Evolutionary conservation across 2,113 vertebrate species (phyloP).

Genomic region (Nesoenas mayeri): DNA sequence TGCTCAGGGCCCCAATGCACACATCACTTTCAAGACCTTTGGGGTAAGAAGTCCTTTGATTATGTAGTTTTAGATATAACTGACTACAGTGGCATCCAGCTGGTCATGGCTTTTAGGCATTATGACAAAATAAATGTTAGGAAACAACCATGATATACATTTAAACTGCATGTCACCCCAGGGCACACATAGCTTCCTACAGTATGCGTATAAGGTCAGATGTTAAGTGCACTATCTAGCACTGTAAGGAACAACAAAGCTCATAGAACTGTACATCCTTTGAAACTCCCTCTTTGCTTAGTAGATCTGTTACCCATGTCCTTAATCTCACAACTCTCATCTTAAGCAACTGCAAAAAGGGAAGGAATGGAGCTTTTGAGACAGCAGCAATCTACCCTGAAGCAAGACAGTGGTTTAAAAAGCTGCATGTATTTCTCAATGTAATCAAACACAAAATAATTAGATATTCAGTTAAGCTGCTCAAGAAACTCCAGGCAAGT

Average conservation of each 20-base stretch:
- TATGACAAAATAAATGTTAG: background rate
- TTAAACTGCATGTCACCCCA: background rate
- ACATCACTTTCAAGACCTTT: background rate
- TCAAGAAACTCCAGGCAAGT: background rate
- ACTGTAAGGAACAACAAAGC: background rate
- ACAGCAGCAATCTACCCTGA: background rate
- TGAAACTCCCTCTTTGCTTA: background rate
- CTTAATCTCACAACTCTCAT: background rate
- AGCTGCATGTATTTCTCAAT: background rate
- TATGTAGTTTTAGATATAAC: background rate
- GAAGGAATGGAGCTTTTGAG: background rate
- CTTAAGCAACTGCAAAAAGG: background rate
- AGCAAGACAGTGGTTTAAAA: background rate
- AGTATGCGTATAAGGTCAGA: background rate
- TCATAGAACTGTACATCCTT: background rate
- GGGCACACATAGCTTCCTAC: background rate
- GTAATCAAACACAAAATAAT: background rate
- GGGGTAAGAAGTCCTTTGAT: background rate
- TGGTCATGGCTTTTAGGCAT: background rate
- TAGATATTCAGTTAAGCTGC: background rate
- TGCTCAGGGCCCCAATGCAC: accelerated
- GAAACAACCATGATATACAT: background rate
- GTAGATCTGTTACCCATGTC: background rate
- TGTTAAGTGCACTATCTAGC: background rate
- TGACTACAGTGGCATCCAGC: background rate